Base-by-base conservation (phyloP, 2,888 invertebrate genomes). In the Halocaridina rubra region DNA sequence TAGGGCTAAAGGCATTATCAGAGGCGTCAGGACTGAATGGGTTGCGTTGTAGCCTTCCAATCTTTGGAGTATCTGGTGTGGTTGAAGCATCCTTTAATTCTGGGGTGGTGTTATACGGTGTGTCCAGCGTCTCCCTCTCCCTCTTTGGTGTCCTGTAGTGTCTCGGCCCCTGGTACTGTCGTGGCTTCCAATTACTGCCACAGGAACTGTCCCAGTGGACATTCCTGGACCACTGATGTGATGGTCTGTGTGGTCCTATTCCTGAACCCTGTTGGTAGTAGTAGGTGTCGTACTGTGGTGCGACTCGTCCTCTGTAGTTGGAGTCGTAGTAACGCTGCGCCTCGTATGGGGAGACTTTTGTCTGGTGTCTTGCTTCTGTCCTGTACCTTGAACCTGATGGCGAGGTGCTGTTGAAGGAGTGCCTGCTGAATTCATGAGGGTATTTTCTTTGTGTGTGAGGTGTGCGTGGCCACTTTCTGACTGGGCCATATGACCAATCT, bases 221-320 rank as follows among this genome's bases (percentile, higher is more conserved):
- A 53, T 74, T 64, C 2, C 59, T 59, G 2, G 46, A 32, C 79
- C 79, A 79, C 24, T 74, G 57, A 8, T 64, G 61, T 29, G 19
- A 19, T 16, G 75, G 1, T 71, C 80, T 72, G 76, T 79, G 53
- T 24, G 82, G 80, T n/a, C 81, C 69, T n/a, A 80, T 69, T 19
- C 84, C 86, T 13, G 84, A 84, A 0, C 72, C 84, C 22, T 33
- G 72, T 13, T 82, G 61, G 57, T 86, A 82, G 84, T 86, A 86
- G 80, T 80, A 86, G 78, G 80, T 76, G 57, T 84, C 84, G 46
- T 86, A 86, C 61, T 82, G 86, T n/a, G 81, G 86, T 32, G 74
- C 79, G 19, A 69, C 46, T 10, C 77, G 64, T 19, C 82, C 82
- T 7, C 71, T 79, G 69, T 86, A 86, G 8, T 61, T 22, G 32